Evolutionary conservation across 2,113 vertebrate genomes (phyloP).

Genomic region (Paramormyrops kingsleyae): DNA sequence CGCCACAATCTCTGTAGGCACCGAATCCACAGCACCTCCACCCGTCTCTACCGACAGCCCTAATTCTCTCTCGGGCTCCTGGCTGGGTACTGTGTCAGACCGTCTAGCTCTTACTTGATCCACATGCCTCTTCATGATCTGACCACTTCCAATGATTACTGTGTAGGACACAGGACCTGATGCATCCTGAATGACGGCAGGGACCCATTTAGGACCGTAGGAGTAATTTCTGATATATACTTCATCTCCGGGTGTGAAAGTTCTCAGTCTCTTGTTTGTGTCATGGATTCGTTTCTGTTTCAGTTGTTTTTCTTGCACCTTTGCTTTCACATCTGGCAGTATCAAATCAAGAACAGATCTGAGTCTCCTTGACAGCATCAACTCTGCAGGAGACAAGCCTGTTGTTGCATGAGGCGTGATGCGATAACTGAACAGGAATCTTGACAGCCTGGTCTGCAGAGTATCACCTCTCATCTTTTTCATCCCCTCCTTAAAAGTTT

Average conservation of each 20-base stretch:
- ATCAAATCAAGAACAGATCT: conserved; percentile 13
- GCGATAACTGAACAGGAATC: neutral
- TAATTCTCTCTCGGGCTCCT: neutral
- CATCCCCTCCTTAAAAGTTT: conserved; percentile 10
- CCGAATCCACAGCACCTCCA: too few relatives aligned
- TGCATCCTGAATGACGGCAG: neutral
- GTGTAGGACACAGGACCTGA: neutral
- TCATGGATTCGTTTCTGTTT: neutral
- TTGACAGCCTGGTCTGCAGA: neutral
- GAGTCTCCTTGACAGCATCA: conserved; percentile 7
- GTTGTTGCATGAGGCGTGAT: neutral
- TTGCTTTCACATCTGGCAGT: neutral
- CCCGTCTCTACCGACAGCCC: neutral
- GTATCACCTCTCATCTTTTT: neutral
- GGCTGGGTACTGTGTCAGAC: neutral
- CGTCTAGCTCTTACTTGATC: neutral
- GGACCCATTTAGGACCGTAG: neutral
- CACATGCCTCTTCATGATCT: neutral
- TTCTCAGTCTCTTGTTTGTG: neutral
- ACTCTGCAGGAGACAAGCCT: neutral
- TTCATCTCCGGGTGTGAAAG: neutral
- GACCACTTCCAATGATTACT: neutral
- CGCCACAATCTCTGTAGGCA: neutral
- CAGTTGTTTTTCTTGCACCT: conserved; percentile 4
- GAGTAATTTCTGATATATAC: neutral